Evolutionary conservation across 2,797 vertebrate species (phyloP), one percentile per base, ranked within the genome.

Genomic region (Acipenser oxyrinchus): DNA sequence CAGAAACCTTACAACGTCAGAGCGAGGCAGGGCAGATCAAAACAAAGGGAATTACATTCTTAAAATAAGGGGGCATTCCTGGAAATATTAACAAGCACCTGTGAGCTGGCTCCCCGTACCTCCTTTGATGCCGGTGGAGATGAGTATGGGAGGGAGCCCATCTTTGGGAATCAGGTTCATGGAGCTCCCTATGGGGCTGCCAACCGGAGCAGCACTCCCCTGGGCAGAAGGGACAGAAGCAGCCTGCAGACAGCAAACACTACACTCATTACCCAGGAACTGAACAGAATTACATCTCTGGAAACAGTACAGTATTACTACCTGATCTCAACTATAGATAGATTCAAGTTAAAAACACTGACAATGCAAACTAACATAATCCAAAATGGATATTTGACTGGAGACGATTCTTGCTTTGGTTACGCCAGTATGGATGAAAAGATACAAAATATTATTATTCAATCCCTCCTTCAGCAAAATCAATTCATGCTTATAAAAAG

Each of bases 91-190:
- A 83, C 82, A 90, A 87, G 88, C 87, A 91, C 88, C 90, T 90
- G 88, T 87, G 83, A 87, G 80, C 83, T 89, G 83, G 83, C 87
- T 83, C 84, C 77, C 84, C 92, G 86, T 90, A 98, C 97, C 97
- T 96, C 96, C 96, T 95, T 99, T 99, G 78, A 98, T 92, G 78
- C 96, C 96, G 12, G 95, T 98, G 84, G 97, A 99, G 84, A 99
- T 99, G 80, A 99, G 95, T 83, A 99, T 99, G 82, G 97, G 97
- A 90, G 97, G 97, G 83, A 99, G 96, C 53, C 97, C 97, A 76
- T 99, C 94, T 87, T 96, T 94, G 72, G 97, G 97, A 84, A 99
- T 97, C 71, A 99, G 91, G 71, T 96, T 99, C 87, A 98, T 86
- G 66, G 95, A 93, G 77, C 94, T 96, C 84, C 95, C 95, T 81